phyloP scores from a whole-genome alignment of 2,797 vertebrate species.

The Leptodactylus fallax region DNA sequence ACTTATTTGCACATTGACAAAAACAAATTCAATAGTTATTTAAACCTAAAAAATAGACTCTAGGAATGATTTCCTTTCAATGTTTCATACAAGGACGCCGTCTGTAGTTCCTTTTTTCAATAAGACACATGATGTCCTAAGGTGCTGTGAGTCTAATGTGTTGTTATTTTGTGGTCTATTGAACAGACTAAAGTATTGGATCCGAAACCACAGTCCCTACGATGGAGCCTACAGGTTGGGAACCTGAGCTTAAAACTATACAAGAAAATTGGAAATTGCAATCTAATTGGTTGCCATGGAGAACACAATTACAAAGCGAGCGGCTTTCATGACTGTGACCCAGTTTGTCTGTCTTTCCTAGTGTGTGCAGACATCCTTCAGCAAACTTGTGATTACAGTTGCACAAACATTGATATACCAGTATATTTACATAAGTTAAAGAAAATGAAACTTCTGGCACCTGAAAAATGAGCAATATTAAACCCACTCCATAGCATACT shows the following conservation, averaged over 20 bases:
- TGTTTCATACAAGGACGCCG: not conserved
- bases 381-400: not conserved
- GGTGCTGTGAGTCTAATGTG: not conserved
- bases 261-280: not conserved
- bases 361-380: not conserved
- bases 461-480: slow-evolving; percentile 28
- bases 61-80: not conserved
- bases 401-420: not conserved
- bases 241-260: not conserved
- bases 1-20: too few species aligned
- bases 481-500: slow-evolving; percentile 5
- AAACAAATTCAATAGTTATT: not conserved
- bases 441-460: slow-evolving; percentile 29
- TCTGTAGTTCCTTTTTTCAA: not conserved
- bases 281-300: not conserved
- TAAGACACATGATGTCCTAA: not conserved
- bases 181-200: not conserved
- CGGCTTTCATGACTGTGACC: not conserved
- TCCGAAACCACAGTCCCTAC: not conserved
- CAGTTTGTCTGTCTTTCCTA: not conserved
- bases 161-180: not conserved
- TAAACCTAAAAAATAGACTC: not conserved
- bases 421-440: slow-evolving; percentile 9
- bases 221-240: not conserved
- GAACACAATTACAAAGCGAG: not conserved